These are phyloP conservation scores for Amiota minor DNA, from an alignment of 2,888 invertebrate species.

Conservation along the genomic window DNA sequence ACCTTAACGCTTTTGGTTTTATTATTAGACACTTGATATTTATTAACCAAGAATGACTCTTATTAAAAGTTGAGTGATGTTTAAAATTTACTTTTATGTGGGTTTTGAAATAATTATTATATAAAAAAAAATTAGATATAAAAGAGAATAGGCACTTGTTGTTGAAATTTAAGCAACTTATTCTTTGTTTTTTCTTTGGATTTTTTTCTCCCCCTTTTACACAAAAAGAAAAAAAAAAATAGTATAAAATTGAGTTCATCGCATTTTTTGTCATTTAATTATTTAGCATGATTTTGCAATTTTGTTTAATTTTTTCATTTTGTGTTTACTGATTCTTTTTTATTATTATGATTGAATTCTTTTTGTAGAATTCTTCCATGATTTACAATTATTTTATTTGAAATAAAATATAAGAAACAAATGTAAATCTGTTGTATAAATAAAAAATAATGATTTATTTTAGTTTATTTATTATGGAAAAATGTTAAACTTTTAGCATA, in stretches of 20 bases:
- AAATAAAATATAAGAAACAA: too few relatives aligned
- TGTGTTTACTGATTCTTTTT: not conserved
- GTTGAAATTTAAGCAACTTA: not conserved
- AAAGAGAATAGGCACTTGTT: not conserved
- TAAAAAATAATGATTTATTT: too few relatives aligned
- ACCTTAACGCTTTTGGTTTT: too few relatives aligned
- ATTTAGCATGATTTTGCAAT: constrained; percentile 7
- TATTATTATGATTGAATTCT: too few relatives aligned
- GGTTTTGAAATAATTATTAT: too few relatives aligned
- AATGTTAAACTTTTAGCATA: too few relatives aligned
- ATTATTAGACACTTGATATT: constrained; percentile 16
- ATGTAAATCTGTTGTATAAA: too few relatives aligned
- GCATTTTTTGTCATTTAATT: constrained; percentile 7
- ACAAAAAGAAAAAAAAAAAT: not conserved
- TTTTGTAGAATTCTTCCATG: too few relatives aligned
- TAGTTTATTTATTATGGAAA: too few relatives aligned
- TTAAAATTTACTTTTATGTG: not conserved
- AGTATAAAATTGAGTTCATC: not conserved
- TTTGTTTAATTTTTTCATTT: not conserved
- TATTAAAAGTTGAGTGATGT: not conserved
- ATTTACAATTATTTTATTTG: too few relatives aligned
- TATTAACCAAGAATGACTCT: not conserved
- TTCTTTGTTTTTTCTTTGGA: not conserved
- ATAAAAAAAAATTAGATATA: not conserved
- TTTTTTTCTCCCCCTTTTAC: not conserved